Evolutionary conservation across 1,140 invertebrate species (phyloP), one percentile per base, ranked within the genome.

Genomic region (Steinernema feltiae): DNA sequence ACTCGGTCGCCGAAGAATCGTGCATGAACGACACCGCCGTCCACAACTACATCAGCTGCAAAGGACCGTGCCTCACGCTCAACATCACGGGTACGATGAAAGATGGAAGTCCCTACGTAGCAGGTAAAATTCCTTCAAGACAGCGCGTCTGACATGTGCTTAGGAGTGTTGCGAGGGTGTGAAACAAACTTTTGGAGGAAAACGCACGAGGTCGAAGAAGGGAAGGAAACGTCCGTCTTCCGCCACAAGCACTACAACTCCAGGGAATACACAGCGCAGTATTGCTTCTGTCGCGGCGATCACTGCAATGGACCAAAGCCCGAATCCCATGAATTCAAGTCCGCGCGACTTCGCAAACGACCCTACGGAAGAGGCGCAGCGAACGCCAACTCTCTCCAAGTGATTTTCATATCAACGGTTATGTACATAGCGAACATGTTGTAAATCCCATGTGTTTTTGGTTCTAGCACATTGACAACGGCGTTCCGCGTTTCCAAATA

Each of bases 181-280:
- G 53, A 63, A 63, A 63, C 53, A 3, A 63, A 63, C 53, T 63
- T 63, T 27, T 63, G 53, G 53, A 63, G 24, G 53, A 63, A 12
- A 27, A 7, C 53, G 2, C 15, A 15, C 24, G 24, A 63, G 24
- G 15, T 27, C 3, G 53, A 63, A 63, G 53, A 27, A 3, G 53
- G 24, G 2, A 3, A 63, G 15, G 3, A 12, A 27, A 27, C 7
- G 24, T 63, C 7, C 24, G 24, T 3, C 3, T 15, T 63, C 15
- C 15, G 53, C 7, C 2, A 63, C 53, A 63, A 63, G 24, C 7
- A 12, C 15, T 63, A 63, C 24, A 3, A 21, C 24, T 3, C 7
- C 15, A 63, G 24, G 24, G 24, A 15, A 15, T 63, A 63, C 24
- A 3, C 2, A 3, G 53, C 53, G 3, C 15, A 63, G 53, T 63